These are phyloP conservation scores for Myotis daubentonii DNA, from an alignment of 2,797 vertebrate species.

Conservation along the genomic window DNA sequence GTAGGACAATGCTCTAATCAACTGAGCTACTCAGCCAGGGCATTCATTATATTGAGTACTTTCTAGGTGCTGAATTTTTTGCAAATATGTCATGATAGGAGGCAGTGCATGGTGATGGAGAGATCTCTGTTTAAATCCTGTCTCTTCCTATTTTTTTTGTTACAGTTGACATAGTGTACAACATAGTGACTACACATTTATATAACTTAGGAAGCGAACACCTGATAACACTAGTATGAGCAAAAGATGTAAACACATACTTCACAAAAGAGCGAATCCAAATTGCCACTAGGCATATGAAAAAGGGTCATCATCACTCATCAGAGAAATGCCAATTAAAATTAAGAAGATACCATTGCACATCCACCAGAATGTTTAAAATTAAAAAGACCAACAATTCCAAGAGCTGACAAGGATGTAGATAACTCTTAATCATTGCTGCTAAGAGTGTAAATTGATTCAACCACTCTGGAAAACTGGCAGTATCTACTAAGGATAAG, in stretches of 20 bases:
- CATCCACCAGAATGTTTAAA: background rate
- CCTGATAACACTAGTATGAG: background rate
- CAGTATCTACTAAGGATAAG: background rate
- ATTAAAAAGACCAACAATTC: background rate
- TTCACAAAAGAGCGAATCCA: background rate
- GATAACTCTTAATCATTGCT: background rate
- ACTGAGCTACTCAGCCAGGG: background rate
- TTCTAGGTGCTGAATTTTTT: background rate
- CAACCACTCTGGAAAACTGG: background rate
- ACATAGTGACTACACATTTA: background rate
- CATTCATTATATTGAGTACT: background rate
- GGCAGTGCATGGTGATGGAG: background rate
- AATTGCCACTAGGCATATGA: background rate
- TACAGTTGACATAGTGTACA: background rate
- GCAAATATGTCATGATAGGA: background rate
- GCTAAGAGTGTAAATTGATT: background rate
- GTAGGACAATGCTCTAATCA: background rate
- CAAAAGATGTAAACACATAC: constrained; percentile 22
- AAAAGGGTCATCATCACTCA: background rate
- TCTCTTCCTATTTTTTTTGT: background rate
- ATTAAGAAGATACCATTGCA: background rate
- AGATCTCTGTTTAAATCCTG: background rate
- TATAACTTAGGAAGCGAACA: background rate
- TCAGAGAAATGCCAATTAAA: background rate
- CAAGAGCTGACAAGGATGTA: background rate